phyloP scores from a whole-genome alignment of 30 jellyfish, hydroid and myxozoan genomes.

The Cassiopea andromeda region DNA sequence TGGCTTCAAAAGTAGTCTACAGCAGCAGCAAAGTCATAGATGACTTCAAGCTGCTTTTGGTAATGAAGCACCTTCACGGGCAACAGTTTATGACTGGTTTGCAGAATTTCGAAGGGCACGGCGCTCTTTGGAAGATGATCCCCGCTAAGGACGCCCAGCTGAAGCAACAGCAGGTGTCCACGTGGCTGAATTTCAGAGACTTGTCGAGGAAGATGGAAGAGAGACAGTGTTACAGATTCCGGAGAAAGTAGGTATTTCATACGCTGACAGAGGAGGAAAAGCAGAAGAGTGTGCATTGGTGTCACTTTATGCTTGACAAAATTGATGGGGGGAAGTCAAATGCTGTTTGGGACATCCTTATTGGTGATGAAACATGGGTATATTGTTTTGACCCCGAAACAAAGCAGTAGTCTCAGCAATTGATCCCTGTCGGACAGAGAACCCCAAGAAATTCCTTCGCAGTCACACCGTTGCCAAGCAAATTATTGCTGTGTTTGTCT shows the following conservation, averaged over 20 bases:
- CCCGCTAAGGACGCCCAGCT: constrained; percentile 8
- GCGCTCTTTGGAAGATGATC: constrained; percentile 17
- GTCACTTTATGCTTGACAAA: too few species aligned
- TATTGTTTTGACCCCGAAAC: too few species aligned
- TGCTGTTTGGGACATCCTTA: too few species aligned
- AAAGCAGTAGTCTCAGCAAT: too few species aligned
- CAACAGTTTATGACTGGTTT: constrained; percentile 29
- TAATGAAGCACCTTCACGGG: background rate
- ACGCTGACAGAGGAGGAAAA: background rate
- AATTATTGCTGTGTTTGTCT: too few species aligned
- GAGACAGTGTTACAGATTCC: background rate
- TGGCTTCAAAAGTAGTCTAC: background rate
- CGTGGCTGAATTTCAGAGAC: background rate
- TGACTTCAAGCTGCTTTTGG: constrained; percentile 2
- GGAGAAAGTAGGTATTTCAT: background rate
- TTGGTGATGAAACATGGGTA: too few species aligned
- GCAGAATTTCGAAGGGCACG: constrained; percentile 21
- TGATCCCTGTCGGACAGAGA: too few species aligned
- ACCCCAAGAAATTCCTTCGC: too few species aligned
- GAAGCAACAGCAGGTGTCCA: background rate
- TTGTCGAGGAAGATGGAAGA: constrained; percentile 2
- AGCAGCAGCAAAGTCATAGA: constrained; percentile 17
- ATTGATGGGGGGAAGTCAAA: too few species aligned
- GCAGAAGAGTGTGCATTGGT: too few species aligned
- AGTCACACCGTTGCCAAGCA: too few species aligned